These are phyloP conservation scores for Tautogolabrus adspersus DNA, from an alignment of 2,113 vertebrate genomes.

Conservation along the genomic window DNA sequence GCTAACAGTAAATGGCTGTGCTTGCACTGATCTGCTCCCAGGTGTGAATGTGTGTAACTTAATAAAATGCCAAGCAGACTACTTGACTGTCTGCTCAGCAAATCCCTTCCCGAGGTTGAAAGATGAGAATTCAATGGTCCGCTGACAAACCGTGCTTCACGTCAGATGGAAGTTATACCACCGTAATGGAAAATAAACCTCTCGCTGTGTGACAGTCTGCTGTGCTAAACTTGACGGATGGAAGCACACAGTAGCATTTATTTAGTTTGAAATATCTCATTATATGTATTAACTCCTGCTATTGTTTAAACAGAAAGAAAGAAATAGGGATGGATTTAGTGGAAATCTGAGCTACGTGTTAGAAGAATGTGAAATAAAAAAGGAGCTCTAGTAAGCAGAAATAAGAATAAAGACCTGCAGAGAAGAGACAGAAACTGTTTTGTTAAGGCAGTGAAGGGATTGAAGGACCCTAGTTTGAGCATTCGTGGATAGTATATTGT, in stretches of 20 bases:
- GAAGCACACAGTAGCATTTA: constrained; percentile 38
- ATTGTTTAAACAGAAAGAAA: constrained; percentile 52
- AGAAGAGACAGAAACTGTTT: background rate
- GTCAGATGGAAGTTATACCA: constrained; percentile 65
- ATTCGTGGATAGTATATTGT: background rate
- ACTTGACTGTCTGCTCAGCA: constrained; percentile 37
- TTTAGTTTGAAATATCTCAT: constrained; percentile 28
- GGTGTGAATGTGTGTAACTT: constrained; percentile 45
- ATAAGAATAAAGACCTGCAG: constrained; percentile 57
- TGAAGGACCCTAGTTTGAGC: background rate
- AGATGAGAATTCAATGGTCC: constrained; percentile 61
- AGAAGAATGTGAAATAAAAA: constrained; percentile 47
- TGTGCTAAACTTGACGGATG: constrained; percentile 5
- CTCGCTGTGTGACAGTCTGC: constrained; percentile 61
- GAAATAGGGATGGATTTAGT: constrained; percentile 48
- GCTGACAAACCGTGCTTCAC: constrained; percentile 26
- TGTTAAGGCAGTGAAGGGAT: background rate
- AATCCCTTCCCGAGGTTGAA: constrained; percentile 43
- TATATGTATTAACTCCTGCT: constrained; percentile 36
- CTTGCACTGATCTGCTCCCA: constrained; percentile 26
- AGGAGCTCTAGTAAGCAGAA: constrained; percentile 16
- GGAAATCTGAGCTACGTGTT: constrained; percentile 59
- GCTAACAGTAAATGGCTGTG: constrained; percentile 34
- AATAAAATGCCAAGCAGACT: constrained; percentile 22
- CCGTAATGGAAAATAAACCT: constrained; percentile 57